Evolutionary conservation across 2,888 invertebrate genomes (phyloP).

Genomic region (Phengaris arion): DNA sequence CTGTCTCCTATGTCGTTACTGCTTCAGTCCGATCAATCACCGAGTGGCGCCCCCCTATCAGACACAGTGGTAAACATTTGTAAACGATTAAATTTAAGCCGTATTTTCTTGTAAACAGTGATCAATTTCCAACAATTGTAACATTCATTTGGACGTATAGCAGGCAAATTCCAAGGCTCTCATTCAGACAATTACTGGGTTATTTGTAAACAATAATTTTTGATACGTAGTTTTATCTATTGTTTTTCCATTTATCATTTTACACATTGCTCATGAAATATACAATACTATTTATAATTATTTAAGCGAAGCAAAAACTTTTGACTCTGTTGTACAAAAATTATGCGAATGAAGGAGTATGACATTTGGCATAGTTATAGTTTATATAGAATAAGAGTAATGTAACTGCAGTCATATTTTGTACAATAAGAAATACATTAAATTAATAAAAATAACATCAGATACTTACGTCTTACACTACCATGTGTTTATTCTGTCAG

Average conservation of each 20-base stretch:
- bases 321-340: no score
- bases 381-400: no score
- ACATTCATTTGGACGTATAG: not conserved
- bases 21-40: slow-evolving; percentile 65
- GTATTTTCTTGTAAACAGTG: not conserved
- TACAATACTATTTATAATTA: no score
- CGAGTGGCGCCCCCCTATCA: slow-evolving; percentile 58
- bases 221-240: not conserved
- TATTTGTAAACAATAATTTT: not conserved
- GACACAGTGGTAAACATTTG: slow-evolving; percentile 51
- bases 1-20: slow-evolving; percentile 75
- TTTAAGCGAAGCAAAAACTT: no score
- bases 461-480: no score
- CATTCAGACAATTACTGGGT: not conserved
- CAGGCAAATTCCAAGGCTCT: slow-evolving; percentile 16
- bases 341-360: no score
- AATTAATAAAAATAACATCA: no score
- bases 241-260: not conserved
- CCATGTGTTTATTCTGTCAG: no score
- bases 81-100: not conserved
- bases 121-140: not conserved
- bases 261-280: not conserved
- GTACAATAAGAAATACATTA: no score
- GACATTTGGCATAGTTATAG: no score
- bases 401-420: no score